Conservation (phyloP, 2,888 invertebrate species). For the Drosophila austrosaltans region DNA sequence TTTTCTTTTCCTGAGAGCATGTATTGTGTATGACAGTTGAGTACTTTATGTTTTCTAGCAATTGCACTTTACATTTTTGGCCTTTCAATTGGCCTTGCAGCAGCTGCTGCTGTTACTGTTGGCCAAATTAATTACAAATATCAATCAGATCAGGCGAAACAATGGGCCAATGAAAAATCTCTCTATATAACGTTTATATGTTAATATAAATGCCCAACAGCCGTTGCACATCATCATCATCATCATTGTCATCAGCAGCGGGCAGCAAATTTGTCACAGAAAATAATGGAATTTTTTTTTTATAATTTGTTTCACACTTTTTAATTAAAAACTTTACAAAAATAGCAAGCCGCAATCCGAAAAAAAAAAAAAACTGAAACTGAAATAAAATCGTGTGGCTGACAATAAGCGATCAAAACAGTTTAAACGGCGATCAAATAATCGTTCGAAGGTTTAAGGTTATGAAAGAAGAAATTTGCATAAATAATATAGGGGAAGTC, state of each 20-base stretch:
- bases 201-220: constrained; percentile 31
- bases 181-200: constrained; percentile 6
- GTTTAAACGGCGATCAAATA: constrained; percentile 59
- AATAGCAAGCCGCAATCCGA: not conserved
- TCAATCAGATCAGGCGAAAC: constrained; percentile 38
- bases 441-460: constrained; percentile 28
- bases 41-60: constrained; percentile 16
- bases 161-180: constrained; percentile 23
- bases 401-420: constrained; percentile 64
- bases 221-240: constrained; percentile 37
- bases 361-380: not conserved
- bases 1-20: not conserved
- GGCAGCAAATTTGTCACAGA: constrained; percentile 33
- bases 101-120: constrained; percentile 9
- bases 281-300: constrained; percentile 24
- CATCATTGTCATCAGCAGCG: not conserved
- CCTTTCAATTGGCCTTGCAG: not conserved
- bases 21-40: constrained; percentile 16
- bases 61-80: constrained; percentile 16
- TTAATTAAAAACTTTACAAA: constrained; percentile 33
- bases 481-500: constrained; percentile 56
- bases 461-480: constrained; percentile 69
- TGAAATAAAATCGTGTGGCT: constrained; percentile 11
- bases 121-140: constrained; percentile 36
- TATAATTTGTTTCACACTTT: constrained; percentile 50